Evolutionary conservation across 2,888 invertebrate species (phyloP), one percentile per base, ranked within the genome.

Genomic region (Myopa testacea): DNA sequence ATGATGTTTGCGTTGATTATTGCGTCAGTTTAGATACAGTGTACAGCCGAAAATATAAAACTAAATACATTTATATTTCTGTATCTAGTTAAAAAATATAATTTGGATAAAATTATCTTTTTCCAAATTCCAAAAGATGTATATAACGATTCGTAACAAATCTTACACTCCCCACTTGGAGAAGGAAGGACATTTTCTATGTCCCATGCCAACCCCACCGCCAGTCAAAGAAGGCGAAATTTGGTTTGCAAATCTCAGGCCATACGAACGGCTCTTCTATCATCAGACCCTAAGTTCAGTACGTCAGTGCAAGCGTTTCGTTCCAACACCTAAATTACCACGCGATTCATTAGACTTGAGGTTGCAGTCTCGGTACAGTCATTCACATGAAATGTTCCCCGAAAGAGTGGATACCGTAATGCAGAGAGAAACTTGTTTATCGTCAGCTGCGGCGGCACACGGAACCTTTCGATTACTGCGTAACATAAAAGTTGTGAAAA

Each of bases 281-380:
- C 91, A 92, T 81, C 91, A 92, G 81, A 92, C 92, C 0, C 87
- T 92, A 80, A 90, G 90, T 79, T 91, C 91, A 52, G 90, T 90
- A 7, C 89, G 91, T 50, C 87, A 90, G 81, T 90, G 87, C 83
- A 89, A 89, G 58, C 86, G 89, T 67, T 92, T 90, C 81, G 81
- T 84, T 10, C 85, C 83, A 14, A 84, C 84, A 78, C 78, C 83
- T 3, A 81, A 82, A 69, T 84, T 88, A 50, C 94, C 95, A 0
- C 89, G 90, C 37, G 95, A 95, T 85, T 91, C 92, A 68, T 89
- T 95, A 78, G 95, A 95, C 85, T 90, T 94, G 75, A 89, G 92
- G 7, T 88, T 95, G 72, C 89, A 91, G 5, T 90, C 94, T 0
- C 91, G 93, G 0, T 95, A 95, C 86, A 90, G 93, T 83, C 94